Evolutionary conservation across 2,888 invertebrate genomes (phyloP).

Genomic region (Automeris io): DNA sequence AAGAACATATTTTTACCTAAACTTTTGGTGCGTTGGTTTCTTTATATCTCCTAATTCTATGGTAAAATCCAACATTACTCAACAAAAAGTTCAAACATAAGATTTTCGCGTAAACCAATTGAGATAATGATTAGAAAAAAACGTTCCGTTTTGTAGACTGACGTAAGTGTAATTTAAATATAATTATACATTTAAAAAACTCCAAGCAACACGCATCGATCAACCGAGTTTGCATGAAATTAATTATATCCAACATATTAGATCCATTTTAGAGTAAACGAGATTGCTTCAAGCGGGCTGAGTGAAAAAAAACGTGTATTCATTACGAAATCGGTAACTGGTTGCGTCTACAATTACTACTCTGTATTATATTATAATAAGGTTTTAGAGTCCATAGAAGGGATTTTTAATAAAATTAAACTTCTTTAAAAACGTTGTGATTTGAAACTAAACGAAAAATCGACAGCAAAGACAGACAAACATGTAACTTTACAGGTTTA

Average conservation of each 20-base stretch:
- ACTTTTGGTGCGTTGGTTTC: no score
- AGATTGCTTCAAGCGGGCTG: constrained; percentile 58
- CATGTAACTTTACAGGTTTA: no score
- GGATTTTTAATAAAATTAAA: no score
- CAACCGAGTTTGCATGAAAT: constrained; percentile 61
- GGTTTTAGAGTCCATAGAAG: no score
- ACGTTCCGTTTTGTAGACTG: constrained; percentile 54
- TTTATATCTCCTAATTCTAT: no score
- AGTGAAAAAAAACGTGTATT: constrained; percentile 58
- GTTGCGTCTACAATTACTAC: constrained; percentile 69
- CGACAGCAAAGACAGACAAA: no score
- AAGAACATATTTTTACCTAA: no score
- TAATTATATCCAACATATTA: constrained; percentile 74
- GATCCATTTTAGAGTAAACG: constrained; percentile 74
- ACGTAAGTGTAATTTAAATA: constrained; percentile 72
- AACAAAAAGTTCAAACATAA: constrained; percentile 43
- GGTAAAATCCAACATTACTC: constrained; percentile 19
- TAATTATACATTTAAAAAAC: constrained; percentile 57
- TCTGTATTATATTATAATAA: no score
- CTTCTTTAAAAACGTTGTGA: no score
- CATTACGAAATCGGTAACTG: constrained; percentile 67
- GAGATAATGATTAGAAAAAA: constrained; percentile 22
- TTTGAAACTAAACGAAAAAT: no score
- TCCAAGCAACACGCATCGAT: constrained; percentile 62
- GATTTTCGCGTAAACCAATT: constrained; percentile 61